Percentiles rank a stretch among this genome's conserved stretches.
These are phyloP conservation scores for Aldabrachelys gigantea DNA, from an alignment of 2,113 vertebrate genomes.

Conservation along the genomic window DNA sequence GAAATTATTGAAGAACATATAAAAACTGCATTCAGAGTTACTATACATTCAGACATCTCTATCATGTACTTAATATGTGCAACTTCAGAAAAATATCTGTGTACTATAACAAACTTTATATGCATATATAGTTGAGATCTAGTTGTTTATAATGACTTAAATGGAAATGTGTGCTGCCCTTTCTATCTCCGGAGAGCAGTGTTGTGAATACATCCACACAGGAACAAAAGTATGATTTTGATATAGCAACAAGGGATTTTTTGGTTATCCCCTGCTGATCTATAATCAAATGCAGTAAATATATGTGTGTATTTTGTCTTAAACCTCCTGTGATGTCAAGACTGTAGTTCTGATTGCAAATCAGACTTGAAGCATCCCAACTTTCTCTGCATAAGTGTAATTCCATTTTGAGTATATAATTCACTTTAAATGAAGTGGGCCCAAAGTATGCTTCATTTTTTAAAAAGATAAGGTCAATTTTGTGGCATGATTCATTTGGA, in stretches of 20 bases:
- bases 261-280: constrained; percentile 47
- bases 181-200: constrained; percentile 53
- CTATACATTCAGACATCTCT: constrained; percentile 31
- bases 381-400: not conserved
- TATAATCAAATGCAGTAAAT: constrained; percentile 50
- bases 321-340: constrained; percentile 22
- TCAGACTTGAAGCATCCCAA: not conserved
- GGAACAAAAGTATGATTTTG: constrained; percentile 38
- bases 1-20: constrained; percentile 23
- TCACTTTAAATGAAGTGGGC: constrained; percentile 50
- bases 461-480: not conserved
- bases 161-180: constrained; percentile 48
- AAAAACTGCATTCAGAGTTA: constrained; percentile 29
- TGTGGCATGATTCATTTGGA: constrained; percentile 33
- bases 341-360: constrained; percentile 35
- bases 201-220: constrained; percentile 10
- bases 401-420: constrained; percentile 16
- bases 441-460: constrained; percentile 12
- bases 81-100: constrained; percentile 30
- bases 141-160: not conserved
- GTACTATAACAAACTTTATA: constrained; percentile 26
- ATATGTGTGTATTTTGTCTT: constrained; percentile 4
- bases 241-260: constrained; percentile 7
- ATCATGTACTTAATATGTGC: constrained; percentile 49
- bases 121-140: not conserved